Conservation (phyloP, 2,797 vertebrate genomes). For the Hoplostethus atlanticus region DNA sequence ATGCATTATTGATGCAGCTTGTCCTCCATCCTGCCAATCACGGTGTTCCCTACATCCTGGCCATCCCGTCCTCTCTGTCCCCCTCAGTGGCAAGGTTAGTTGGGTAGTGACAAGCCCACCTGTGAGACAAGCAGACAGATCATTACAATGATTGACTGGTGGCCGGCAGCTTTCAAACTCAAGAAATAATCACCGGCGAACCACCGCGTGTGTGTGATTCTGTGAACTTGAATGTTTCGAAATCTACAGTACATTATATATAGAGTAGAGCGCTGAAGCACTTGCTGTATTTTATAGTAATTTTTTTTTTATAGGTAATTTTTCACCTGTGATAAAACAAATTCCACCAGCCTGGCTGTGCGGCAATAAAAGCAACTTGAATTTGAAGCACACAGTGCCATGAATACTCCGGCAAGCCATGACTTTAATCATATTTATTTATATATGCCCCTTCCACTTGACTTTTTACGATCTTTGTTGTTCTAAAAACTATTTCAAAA, state of each 20-base stretch:
- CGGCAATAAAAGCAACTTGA: neutral
- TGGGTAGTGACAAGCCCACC: conserved; percentile 73
- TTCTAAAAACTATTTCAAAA: neutral
- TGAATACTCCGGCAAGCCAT: neutral
- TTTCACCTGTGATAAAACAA: neutral
- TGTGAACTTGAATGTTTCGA: neutral
- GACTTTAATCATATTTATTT: too few species aligned
- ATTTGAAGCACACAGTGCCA: neutral
- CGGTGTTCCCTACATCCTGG: neutral
- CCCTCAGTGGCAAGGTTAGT: conserved; percentile 41
- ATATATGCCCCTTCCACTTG: too few species aligned
- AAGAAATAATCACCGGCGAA: neutral
- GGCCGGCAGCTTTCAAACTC: neutral
- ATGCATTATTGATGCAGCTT: conserved; percentile 15
- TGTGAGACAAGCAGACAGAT: conserved; percentile 47
- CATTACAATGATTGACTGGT: neutral
- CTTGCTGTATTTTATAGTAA: neutral
- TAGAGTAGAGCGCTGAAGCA: neutral
- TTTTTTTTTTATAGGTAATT: neutral
- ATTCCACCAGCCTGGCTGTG: neutral
- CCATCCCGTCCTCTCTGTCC: neutral
- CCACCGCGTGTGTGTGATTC: neutral
- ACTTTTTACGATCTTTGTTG: neutral
- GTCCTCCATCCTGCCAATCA: conserved; percentile 9
- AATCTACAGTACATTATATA: neutral